phyloP scores from a whole-genome alignment of 64 coral and sea anemone species.

The Anthopleura sola region DNA sequence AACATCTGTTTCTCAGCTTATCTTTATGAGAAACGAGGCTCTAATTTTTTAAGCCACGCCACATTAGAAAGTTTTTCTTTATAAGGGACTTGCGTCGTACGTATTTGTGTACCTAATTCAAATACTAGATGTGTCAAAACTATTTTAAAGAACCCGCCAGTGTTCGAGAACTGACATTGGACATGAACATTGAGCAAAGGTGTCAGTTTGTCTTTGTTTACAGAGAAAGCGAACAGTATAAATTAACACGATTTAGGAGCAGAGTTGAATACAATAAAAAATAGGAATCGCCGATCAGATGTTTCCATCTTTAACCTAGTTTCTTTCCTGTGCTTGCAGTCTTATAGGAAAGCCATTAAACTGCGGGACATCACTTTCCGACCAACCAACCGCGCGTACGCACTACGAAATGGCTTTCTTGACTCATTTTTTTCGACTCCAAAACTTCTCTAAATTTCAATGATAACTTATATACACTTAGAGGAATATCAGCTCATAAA shows the following conservation, averaged over 20 bases:
- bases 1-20: background rate
- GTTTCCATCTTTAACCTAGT: background rate
- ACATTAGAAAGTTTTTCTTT: background rate
- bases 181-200: background rate
- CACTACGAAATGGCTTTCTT: background rate
- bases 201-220: slow-evolving; percentile 6
- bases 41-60: background rate
- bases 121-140: background rate
- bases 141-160: background rate
- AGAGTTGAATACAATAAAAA: background rate
- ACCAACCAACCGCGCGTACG: background rate
- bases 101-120: background rate
- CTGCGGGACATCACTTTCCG: background rate
- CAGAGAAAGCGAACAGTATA: background rate
- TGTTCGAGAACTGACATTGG: background rate
- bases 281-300: background rate
- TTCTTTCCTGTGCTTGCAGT: background rate
- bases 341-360: background rate
- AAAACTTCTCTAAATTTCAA: background rate
- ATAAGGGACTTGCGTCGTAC: no score
- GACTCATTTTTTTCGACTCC: background rate
- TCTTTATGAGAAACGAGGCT: background rate
- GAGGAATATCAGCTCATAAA: background rate
- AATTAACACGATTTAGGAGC: background rate
- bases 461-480: background rate